A percentile compares a stretch with the other conserved stretches of the same genome.
Evolutionary conservation across 37 sponge, comb jelly and placozoan genomes (phyloP).

Genomic region (Agelas oroides): DNA sequence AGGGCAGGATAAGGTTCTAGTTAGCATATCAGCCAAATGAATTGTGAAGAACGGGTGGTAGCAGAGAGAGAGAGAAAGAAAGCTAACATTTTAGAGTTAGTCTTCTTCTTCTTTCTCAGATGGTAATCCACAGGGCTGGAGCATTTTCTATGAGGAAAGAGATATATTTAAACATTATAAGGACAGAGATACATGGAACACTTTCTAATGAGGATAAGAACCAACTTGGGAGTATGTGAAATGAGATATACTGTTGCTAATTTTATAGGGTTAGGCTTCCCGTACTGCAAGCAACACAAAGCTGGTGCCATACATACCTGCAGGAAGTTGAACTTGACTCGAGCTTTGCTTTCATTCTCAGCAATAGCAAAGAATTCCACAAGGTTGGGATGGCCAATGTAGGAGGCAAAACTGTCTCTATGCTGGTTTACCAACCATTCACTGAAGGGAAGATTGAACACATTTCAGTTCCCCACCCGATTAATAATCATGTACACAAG

Average conservation of each 20-base stretch:
- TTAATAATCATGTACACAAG: too few species aligned
- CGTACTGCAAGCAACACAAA: too few species aligned
- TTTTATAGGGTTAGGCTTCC: too few species aligned
- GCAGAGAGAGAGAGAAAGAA: background rate
- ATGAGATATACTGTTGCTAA: too few species aligned
- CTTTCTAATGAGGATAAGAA: too few species aligned
- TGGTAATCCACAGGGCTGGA: conserved; percentile 99
- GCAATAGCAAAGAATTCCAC: conserved; percentile 93
- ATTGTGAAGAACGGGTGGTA: too few species aligned
- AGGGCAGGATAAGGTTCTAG: too few species aligned
- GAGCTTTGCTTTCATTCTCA: conserved; percentile 96
- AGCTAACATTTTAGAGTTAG: background rate
- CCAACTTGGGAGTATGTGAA: too few species aligned
- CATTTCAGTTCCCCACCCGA: too few species aligned
- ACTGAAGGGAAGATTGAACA: conserved; percentile 32
- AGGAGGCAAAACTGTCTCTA: conserved; percentile 95
- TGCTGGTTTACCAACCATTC: conserved; percentile 99
- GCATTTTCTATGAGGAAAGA: conserved; percentile 88
- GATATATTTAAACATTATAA: too few species aligned
- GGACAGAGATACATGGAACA: too few species aligned
- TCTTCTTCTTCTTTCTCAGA: conserved; percentile 93
- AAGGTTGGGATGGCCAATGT: conserved; percentile 96
- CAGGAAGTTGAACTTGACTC: conserved; percentile 93
- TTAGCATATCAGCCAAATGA: too few species aligned
- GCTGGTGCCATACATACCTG: conserved; percentile 73